Percentiles rank a stretch among this genome's conserved stretches.
Evolutionary conservation across 2,797 vertebrate species (phyloP).

Genomic region (Notolabrus celidotus): DNA sequence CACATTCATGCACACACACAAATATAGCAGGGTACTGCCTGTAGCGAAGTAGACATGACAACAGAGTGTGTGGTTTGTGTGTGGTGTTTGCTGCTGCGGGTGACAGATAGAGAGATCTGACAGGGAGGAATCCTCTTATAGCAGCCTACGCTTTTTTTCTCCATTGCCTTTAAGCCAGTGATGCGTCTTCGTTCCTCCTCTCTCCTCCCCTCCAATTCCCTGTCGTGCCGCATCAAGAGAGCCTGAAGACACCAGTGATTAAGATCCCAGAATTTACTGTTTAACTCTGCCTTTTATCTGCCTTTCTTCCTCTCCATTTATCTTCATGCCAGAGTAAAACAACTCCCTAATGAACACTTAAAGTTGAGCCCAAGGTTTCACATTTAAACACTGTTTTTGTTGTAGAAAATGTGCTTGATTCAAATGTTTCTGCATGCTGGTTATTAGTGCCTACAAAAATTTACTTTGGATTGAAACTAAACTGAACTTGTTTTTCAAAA

Average conservation of each 20-base stretch:
- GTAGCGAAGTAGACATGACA: slow-evolving; percentile 53
- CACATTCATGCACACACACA: not conserved
- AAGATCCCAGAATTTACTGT: slow-evolving; percentile 22
- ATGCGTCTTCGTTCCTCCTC: slow-evolving; percentile 59
- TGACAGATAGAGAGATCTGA: slow-evolving; percentile 59
- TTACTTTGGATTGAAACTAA: not conserved
- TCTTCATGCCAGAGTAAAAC: slow-evolving; percentile 7
- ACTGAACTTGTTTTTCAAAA: not conserved
- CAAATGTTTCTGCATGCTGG: not conserved
- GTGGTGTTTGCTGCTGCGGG: slow-evolving; percentile 44
- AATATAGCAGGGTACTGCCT: slow-evolving; percentile 18
- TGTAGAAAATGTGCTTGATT: slow-evolving; percentile 20
- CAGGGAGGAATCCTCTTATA: slow-evolving; percentile 76
- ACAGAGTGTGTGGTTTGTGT: slow-evolving; percentile 47
- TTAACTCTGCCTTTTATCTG: slow-evolving; percentile 18
- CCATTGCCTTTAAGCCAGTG: slow-evolving; percentile 57
- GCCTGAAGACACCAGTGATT: slow-evolving; percentile 48
- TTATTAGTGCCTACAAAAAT: not conserved
- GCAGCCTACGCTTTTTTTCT: slow-evolving; percentile 63
- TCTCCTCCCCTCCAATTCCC: slow-evolving; percentile 29
- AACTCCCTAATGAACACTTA: slow-evolving; percentile 11
- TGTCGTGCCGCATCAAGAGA: slow-evolving; percentile 20
- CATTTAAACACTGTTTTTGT: slow-evolving; percentile 5
- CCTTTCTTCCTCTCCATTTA: not conserved
- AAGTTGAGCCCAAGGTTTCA: not conserved